These are phyloP conservation scores for Dicaeum eximium DNA, from an alignment of 2,113 vertebrate species.

Conservation along the genomic window DNA sequence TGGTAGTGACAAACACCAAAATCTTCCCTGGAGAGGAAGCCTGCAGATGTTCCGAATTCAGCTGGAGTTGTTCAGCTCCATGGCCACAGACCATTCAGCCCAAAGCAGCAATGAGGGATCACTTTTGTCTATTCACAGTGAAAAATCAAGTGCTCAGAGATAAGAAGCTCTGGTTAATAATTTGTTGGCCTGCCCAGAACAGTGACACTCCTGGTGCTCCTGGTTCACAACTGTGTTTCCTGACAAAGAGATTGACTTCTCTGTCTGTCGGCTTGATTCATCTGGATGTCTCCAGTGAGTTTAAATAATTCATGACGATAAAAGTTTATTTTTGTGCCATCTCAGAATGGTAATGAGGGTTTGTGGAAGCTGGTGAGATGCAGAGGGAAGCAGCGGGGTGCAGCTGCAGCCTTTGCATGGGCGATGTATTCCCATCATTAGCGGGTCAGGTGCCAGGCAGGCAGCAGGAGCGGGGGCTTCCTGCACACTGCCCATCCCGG, in stretches of 20 bases:
- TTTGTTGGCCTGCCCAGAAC: constrained; percentile 11
- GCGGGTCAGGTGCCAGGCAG: neutral
- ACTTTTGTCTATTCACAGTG: neutral
- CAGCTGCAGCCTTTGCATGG: neutral
- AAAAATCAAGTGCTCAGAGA: neutral
- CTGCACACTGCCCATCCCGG: neutral
- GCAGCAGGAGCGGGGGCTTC: neutral
- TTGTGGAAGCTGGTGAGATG: neutral
- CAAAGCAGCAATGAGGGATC: neutral
- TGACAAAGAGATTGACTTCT: constrained; percentile 27
- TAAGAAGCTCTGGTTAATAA: constrained; percentile 25
- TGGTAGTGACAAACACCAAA: neutral
- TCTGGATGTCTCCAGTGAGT: neutral
- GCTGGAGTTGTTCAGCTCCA: neutral
- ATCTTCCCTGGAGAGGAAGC: neutral
- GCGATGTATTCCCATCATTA: neutral
- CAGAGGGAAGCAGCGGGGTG: neutral
- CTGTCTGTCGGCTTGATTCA: neutral
- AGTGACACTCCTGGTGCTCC: neutral
- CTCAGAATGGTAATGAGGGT: neutral
- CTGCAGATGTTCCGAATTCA: constrained; percentile 11
- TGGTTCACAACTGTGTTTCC: neutral
- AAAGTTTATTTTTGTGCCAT: constrained; percentile 33
- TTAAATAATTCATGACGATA: constrained; percentile 32
- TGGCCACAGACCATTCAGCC: neutral